These are phyloP conservation scores for Peucedramus taeniatus DNA, from an alignment of 2,113 vertebrate species.

Conservation along the genomic window DNA sequence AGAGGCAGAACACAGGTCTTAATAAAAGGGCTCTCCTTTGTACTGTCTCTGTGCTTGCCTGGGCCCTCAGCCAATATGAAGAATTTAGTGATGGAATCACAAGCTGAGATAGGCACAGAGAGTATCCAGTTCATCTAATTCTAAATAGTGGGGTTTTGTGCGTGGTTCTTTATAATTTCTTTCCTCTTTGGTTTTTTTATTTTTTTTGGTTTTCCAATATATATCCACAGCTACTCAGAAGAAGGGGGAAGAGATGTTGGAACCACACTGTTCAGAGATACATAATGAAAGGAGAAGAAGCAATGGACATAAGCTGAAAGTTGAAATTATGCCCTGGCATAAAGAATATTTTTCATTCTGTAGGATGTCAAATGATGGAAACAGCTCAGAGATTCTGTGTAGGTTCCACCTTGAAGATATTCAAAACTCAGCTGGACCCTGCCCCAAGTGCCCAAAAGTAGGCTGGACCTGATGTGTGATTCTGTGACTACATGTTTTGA, in stretches of 20 bases:
- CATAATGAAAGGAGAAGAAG: not conserved
- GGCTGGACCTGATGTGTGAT: not conserved
- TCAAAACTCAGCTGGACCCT: not conserved
- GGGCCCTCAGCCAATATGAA: not conserved
- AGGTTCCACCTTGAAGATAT: not conserved
- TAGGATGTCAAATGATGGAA: not conserved
- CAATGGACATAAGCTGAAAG: not conserved
- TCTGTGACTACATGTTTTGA: not conserved
- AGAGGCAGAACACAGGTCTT: not conserved
- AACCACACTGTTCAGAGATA: not conserved
- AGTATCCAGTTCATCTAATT: not conserved
- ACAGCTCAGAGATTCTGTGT: not conserved
- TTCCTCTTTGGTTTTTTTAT: not conserved
- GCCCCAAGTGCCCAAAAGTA: fast-evolving
- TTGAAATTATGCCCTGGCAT: not conserved
- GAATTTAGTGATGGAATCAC: not conserved
- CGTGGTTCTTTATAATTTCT: not conserved
- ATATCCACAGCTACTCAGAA: not conserved
- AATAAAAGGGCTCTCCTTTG: not conserved
- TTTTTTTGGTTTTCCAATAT: not conserved
- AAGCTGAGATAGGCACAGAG: not conserved
- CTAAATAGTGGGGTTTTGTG: fast-evolving
- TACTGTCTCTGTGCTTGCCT: not conserved
- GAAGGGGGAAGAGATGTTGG: not conserved
- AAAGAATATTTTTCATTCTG: not conserved